Evolutionary conservation across 2,797 vertebrate species (phyloP).

Genomic region (Microcaecilia unicolor): DNA sequence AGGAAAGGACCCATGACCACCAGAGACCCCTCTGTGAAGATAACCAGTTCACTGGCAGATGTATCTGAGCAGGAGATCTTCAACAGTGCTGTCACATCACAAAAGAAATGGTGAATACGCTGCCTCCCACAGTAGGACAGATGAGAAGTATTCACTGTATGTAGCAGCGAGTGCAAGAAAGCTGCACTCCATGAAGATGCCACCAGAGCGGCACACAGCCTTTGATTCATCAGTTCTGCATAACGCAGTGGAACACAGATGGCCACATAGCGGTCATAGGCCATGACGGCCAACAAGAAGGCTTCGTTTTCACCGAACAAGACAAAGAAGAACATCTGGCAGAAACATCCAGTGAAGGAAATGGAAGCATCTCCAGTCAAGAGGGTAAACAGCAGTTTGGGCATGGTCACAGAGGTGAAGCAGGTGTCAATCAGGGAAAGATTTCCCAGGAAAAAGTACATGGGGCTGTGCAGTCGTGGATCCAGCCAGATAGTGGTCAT

Average conservation of each 20-base stretch:
- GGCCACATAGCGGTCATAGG: slow-evolving; percentile 5
- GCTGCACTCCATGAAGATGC: not conserved
- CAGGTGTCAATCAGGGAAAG: slow-evolving; percentile 5
- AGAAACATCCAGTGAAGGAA: not conserved
- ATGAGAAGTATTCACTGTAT: not conserved
- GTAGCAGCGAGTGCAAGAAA: not conserved
- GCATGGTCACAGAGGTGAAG: slow-evolving; percentile 4
- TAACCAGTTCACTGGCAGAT: not conserved
- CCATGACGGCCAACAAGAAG: slow-evolving; percentile 9
- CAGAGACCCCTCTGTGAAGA: not conserved
- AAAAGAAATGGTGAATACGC: slow-evolving; percentile 4
- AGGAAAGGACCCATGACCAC: not conserved
- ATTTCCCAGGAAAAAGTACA: slow-evolving; percentile 6
- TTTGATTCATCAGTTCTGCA: not conserved
- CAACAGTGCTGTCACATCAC: slow-evolving; percentile 4
- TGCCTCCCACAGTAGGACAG: not conserved
- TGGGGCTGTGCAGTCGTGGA: not conserved
- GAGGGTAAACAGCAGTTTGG: not conserved
- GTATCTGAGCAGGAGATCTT: not conserved
- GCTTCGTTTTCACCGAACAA: slow-evolving; percentile 7
- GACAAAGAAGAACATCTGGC: slow-evolving; percentile 8
- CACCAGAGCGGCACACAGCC: not conserved
- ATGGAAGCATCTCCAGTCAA: not conserved
- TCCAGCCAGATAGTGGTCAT: not conserved
- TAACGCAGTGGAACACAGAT: slow-evolving; percentile 6